Percentiles rank a stretch among this genome's conserved stretches.
Conservation (phyloP, 2,113 vertebrate genomes). For the Sorex fumeus region DNA sequence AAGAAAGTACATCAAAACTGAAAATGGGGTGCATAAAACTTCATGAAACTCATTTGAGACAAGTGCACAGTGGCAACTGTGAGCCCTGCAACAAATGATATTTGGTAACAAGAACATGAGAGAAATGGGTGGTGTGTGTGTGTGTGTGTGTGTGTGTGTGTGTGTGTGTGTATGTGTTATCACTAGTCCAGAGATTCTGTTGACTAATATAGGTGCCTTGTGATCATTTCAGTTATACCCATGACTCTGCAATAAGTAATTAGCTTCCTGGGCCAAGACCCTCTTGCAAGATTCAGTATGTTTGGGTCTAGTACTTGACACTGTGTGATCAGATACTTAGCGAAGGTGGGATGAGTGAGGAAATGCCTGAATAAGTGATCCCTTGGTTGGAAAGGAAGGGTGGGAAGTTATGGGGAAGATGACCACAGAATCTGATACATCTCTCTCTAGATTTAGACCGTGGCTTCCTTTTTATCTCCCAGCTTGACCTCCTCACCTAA, state of each 20-base stretch:
- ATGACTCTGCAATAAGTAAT: neutral
- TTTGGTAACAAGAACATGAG: neutral
- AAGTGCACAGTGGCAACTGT: neutral
- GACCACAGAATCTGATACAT: neutral
- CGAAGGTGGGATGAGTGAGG: neutral
- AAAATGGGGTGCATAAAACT: conserved; percentile 62
- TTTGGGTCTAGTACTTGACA: neutral
- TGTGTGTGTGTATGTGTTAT: no score
- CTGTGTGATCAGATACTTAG: neutral
- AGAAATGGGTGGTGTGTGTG: no score
- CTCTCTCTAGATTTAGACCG: neutral
- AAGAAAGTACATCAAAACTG: conserved; percentile 57
- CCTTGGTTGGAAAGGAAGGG: neutral
- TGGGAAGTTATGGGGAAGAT: neutral
- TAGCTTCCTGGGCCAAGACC: neutral
- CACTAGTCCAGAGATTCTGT: neutral
- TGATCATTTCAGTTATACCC: neutral
- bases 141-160: no score
- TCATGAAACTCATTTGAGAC: conserved; percentile 45
- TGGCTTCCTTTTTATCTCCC: neutral
- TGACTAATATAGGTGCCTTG: neutral
- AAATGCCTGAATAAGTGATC: neutral
- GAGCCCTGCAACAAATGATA: neutral
- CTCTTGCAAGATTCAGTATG: neutral
- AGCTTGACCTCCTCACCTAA: neutral